phyloP scores from a whole-genome alignment of 2,797 vertebrate genomes.

The Scolopax rusticola region DNA sequence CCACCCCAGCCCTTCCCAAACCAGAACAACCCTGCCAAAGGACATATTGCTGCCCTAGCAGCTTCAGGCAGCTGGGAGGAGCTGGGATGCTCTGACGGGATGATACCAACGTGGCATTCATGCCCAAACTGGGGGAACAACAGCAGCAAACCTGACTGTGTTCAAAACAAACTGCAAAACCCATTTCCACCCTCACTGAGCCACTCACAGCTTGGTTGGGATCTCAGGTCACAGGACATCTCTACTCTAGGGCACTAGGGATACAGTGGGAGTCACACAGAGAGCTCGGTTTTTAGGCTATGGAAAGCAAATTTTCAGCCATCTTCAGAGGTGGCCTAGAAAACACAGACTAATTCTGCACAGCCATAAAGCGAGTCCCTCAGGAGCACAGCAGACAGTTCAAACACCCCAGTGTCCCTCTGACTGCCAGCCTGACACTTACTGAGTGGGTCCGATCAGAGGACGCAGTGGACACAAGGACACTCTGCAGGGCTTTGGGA shows the following conservation, averaged over 20 bases:
- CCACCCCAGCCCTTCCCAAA: not conserved
- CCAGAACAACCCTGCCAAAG: not conserved
- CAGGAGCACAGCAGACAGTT: not conserved
- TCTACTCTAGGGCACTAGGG: not conserved
- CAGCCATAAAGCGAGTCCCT: not conserved
- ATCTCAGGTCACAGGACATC: not conserved
- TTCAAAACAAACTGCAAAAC: not conserved
- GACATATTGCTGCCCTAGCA: not conserved
- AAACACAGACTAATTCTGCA: conserved; percentile 45
- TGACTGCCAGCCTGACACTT: not conserved
- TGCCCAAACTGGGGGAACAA: not conserved
- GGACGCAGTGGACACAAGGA: not conserved
- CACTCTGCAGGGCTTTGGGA: not conserved
- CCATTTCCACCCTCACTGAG: not conserved
- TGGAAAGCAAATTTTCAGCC: conserved; percentile 2
- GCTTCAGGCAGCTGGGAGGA: not conserved
- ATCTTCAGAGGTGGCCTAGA: conserved; percentile 42
- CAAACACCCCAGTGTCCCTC: rapidly evolving
- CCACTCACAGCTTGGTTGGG: not conserved
- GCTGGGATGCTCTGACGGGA: not conserved
- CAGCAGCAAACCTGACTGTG: not conserved
- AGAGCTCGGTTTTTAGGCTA: conserved; percentile 37
- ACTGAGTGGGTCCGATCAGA: not conserved
- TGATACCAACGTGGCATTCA: rapidly evolving
- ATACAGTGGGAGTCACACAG: not conserved